Evolutionary conservation across 2,797 vertebrate species (phyloP).

Genomic region (Catostomus latipinnis): DNA sequence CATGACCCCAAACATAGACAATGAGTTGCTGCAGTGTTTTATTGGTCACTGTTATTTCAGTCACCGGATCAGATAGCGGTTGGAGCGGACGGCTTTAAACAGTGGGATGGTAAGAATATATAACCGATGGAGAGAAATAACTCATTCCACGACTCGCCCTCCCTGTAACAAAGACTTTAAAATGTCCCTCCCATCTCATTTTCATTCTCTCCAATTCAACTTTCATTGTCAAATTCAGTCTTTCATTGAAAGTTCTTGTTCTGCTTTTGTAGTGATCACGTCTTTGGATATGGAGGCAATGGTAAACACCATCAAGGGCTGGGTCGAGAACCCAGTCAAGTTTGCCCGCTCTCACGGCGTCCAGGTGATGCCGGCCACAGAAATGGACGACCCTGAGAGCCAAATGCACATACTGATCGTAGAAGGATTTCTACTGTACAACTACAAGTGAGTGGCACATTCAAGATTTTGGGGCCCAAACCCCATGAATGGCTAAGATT

Average conservation of each 20-base stretch:
- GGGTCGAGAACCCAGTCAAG: slow-evolving; percentile 89
- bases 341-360: slow-evolving; percentile 92
- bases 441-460: slow-evolving; percentile 80
- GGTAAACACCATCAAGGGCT: slow-evolving; percentile 89
- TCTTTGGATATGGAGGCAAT: slow-evolving; percentile 95
- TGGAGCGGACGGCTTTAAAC: slow-evolving; percentile 90
- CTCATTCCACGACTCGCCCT: slow-evolving; percentile 38
- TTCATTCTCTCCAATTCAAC: neutral
- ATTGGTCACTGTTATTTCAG: slow-evolving; percentile 90
- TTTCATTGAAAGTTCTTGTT: neutral
- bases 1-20: slow-evolving; percentile 72
- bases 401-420: slow-evolving; percentile 88
- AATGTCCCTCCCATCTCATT: slow-evolving; percentile 39
- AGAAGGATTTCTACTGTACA: slow-evolving; percentile 95
- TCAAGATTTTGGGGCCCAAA: neutral
- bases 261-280: slow-evolving; percentile 80
- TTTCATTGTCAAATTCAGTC: neutral
- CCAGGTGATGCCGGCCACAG: slow-evolving; percentile 64
- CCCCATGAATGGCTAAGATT: slow-evolving; percentile 43
- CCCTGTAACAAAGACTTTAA: slow-evolving; percentile 40
- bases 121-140: slow-evolving; percentile 53
- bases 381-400: slow-evolving; percentile 67
- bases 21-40: slow-evolving; percentile 81
- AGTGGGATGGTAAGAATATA: slow-evolving; percentile 89
- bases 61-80: slow-evolving; percentile 90